Conservation (phyloP, 2,888 invertebrate genomes). For the Platycheirus albimanus region DNA sequence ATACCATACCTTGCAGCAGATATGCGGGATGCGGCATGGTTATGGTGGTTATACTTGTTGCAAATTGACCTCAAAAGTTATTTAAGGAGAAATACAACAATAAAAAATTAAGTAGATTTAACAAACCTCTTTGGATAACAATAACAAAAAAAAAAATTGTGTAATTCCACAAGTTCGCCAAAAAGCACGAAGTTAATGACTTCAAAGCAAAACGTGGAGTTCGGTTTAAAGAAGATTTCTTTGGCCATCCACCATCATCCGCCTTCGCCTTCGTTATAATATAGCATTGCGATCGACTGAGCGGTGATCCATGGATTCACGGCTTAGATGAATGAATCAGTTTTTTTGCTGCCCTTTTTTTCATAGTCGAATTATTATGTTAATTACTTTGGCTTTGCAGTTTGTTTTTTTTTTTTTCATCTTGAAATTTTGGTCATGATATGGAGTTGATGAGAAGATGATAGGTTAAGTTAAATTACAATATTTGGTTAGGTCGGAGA, state of each 20-base stretch:
- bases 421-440: constrained; percentile 40
- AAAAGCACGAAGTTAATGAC: constrained; percentile 73
- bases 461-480: constrained; percentile 50
- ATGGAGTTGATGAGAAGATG: constrained; percentile 42
- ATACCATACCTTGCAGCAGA: constrained; percentile 54
- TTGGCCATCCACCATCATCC: constrained; percentile 15
- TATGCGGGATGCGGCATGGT: constrained; percentile 26
- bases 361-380: constrained; percentile 74
- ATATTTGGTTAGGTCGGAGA: constrained; percentile 5
- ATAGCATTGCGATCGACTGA: constrained; percentile 25
- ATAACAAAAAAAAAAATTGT: constrained; percentile 46
- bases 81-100: constrained; percentile 62
- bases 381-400: constrained; percentile 61
- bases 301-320: constrained; percentile 66
- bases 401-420: neutral
- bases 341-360: constrained; percentile 11
- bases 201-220: constrained; percentile 39
- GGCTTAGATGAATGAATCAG: constrained; percentile 52
- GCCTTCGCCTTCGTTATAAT: constrained; percentile 36
- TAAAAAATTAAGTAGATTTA: constrained; percentile 31
- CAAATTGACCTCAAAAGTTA: constrained; percentile 75
- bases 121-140: constrained; percentile 37
- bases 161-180: constrained; percentile 69
- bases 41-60: constrained; percentile 56
- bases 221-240: constrained; percentile 65